phyloP scores from a whole-genome alignment of 2,113 vertebrate species.

The Gopherus evgoodei region DNA sequence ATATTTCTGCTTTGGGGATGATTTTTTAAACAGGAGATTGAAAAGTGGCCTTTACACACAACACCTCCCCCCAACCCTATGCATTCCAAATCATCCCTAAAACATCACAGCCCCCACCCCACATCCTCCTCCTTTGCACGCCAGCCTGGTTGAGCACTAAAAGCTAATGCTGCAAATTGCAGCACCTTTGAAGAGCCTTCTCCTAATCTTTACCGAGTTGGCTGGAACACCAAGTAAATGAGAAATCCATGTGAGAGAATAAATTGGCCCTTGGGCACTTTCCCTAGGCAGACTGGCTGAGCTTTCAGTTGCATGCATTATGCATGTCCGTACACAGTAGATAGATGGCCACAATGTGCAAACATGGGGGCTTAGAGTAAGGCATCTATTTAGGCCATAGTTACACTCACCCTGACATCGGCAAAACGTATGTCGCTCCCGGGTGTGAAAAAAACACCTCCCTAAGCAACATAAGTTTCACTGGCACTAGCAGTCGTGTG shows the following conservation, averaged over 20 bases:
- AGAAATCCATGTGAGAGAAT: background rate
- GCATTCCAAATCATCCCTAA: background rate
- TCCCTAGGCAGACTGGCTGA: background rate
- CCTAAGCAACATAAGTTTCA: too few relatives aligned
- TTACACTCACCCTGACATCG: too few relatives aligned
- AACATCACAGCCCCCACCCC: background rate
- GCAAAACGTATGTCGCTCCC: too few relatives aligned
- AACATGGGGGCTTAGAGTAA: background rate
- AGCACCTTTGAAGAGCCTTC: background rate
- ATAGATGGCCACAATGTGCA: background rate
- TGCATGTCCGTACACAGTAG: fast-evolving
- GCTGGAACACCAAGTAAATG: background rate
- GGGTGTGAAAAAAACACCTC: too few relatives aligned
- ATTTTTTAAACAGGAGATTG: background rate
- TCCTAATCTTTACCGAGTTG: background rate
- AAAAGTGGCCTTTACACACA: background rate
- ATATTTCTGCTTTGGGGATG: background rate
- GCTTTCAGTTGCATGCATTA: background rate
- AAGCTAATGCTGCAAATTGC: slow-evolving; percentile 40
- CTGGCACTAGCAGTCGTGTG: too few relatives aligned
- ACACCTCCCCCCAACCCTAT: background rate
- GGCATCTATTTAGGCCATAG: background rate
- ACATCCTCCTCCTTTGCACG: background rate
- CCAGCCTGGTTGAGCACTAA: background rate
- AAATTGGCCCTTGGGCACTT: background rate